Evolutionary conservation across 2,113 vertebrate genomes (phyloP), one percentile per base, ranked within the genome.

Genomic region (Periophthalmus modestus): DNA sequence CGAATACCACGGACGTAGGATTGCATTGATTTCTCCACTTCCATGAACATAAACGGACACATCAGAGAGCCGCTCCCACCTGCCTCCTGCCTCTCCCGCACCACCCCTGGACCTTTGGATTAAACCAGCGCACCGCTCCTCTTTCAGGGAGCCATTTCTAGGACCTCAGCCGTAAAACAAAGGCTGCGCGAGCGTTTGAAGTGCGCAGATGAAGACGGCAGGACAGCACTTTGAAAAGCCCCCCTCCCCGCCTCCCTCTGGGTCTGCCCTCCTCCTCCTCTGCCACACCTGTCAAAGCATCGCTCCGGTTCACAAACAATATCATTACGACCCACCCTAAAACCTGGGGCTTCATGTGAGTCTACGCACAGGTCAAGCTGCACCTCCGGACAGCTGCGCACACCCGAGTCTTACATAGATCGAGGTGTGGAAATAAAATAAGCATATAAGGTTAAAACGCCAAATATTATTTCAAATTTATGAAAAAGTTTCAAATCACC

Each of bases 121-220:
- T 85, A 87, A 81, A 76, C 57, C 71, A 61, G 82, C 85, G 72
- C 66, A 11, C 10, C 69, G 78, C 7, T 68, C 82, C 73, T 66
- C 85, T 89, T 87, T 88, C 75, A 81, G 83, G 75, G 74, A 57
- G 63, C 80, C 85, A 90, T 89, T 87, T 88, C 84, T 87, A 80
- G 75, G 72, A 72, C 73, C 82, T 86, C 68, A 55, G 73, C 68
- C 18, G 66, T 81, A 82, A 89, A 84, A 91, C 85, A 89, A 92
- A 92, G 88, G 84, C 71, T 62, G 69, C 71, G 78, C 67, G 72
- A 75, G 76, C 71, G 81, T 92, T 92, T 92, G 89, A 92, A 88
- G 87, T 88, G 74, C 66, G 79, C 72, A 79, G 85, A 80, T 89
- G 82, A 84, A 82, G 80, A 89, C 83, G 77, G 68, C 55, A 52